Conservation (phyloP, 2,888 invertebrate genomes). For the Mesoligia furuncula region DNA sequence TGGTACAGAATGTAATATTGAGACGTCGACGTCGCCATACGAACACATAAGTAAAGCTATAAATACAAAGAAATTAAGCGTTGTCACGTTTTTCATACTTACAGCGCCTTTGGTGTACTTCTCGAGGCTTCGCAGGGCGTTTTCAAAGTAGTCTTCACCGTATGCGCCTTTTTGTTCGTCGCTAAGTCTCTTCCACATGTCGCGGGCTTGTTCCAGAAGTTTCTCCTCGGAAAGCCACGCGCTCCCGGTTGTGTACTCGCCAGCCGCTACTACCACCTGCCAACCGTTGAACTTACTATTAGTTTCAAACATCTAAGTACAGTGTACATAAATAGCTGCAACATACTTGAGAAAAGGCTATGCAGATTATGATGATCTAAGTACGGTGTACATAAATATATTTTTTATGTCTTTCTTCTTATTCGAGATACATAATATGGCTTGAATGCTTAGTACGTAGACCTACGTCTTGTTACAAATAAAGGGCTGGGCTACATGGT, state of each 20-base stretch:
- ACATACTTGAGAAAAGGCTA: too few species aligned
- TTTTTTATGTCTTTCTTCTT: not conserved
- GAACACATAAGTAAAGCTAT: constrained; percentile 47
- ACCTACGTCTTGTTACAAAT: not conserved
- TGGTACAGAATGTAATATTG: constrained; percentile 24
- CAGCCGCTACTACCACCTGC: constrained; percentile 94
- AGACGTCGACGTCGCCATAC: constrained; percentile 13
- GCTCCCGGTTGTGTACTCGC: constrained; percentile 95
- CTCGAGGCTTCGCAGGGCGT: constrained; percentile 94
- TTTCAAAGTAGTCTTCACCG: constrained; percentile 95
- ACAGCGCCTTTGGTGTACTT: constrained; percentile 94
- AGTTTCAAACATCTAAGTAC: constrained; percentile 17
- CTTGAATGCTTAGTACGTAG: not conserved
- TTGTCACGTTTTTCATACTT: constrained; percentile 77
- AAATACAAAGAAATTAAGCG: constrained; percentile 66
- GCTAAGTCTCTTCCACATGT: constrained; percentile 96
- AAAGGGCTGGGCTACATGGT: not conserved
- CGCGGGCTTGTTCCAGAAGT: constrained; percentile 93
- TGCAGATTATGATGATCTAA: too few species aligned
- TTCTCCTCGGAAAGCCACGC: constrained; percentile 93
- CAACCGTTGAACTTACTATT: constrained; percentile 27
- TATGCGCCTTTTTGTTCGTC: constrained; percentile 94
- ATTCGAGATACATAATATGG: not conserved
- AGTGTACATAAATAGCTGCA: not conserved
- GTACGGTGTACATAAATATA: not conserved